Evolutionary conservation across 1,140 invertebrate genomes (phyloP).

Genomic region (Pollicipes pollicipes): DNA sequence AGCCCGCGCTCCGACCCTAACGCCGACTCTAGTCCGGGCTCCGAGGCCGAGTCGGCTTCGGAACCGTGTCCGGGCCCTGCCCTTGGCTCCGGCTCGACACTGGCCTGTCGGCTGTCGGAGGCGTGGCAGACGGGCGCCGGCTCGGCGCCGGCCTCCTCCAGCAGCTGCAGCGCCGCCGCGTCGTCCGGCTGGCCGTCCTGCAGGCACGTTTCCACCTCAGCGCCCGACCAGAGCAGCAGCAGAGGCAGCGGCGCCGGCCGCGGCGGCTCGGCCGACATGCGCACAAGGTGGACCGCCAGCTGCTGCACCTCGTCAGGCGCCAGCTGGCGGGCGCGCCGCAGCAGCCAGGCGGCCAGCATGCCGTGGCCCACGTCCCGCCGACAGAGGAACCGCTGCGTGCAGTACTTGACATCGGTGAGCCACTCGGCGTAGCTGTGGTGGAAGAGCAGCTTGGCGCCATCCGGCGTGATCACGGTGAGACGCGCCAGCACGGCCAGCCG

Average conservation of each 20-base stretch:
- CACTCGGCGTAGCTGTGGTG: constrained; percentile 86
- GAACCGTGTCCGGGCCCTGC: too few species aligned
- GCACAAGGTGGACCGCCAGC: constrained; percentile 35
- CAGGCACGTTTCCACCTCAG: constrained; percentile 19
- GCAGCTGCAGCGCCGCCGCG: constrained; percentile 39
- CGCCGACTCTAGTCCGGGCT: constrained; percentile 24
- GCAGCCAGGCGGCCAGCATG: constrained; percentile 69
- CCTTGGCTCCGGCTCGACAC: too few species aligned
- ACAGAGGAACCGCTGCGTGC: constrained; percentile 82
- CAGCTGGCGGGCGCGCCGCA: constrained; percentile 36
- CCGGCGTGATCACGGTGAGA: constrained; percentile 36
- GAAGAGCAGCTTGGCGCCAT: constrained; percentile 53
- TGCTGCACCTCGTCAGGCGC: constrained; percentile 32
- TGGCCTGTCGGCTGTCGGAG: not conserved
- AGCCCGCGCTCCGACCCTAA: constrained; percentile 28
- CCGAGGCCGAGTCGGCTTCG: too few species aligned
- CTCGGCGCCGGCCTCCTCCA: constrained; percentile 45
- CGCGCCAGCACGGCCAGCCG: constrained; percentile 57
- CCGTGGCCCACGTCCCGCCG: constrained; percentile 68
- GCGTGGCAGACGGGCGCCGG: constrained; percentile 25
- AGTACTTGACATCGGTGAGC: constrained; percentile 89
- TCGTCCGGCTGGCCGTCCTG: constrained; percentile 32
- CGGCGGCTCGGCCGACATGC: constrained; percentile 23
- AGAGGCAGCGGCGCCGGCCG: constrained; percentile 30
- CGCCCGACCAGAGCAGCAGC: constrained; percentile 22